A percentile compares a stretch with the other conserved stretches of the same genome.
phyloP scores from a whole-genome alignment of 1,140 invertebrate species.

The Drosophila lacteicornis region DNA sequence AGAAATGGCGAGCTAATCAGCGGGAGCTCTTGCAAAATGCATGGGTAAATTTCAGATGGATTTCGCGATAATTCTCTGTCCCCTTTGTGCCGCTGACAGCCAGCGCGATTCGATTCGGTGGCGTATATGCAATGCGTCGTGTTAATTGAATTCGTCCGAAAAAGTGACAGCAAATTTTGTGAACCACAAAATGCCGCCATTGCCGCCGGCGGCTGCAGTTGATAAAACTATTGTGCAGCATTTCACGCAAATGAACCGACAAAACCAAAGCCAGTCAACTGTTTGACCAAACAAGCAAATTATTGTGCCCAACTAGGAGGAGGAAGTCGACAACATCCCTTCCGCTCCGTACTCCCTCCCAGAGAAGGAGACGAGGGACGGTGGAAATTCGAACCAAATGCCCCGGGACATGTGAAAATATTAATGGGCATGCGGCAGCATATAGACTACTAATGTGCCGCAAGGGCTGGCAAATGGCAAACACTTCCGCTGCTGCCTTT shows the following conservation, averaged over 20 bases:
- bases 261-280: conserved; percentile 68
- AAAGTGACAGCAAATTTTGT: conserved; percentile 36
- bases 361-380: background rate
- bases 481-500: conserved; percentile 58
- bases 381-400: conserved; percentile 8
- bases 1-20: conserved; percentile 35
- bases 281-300: conserved; percentile 64
- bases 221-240: conserved; percentile 51
- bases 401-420: conserved; percentile 65
- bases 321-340: conserved; percentile 3
- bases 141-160: conserved; percentile 60
- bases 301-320: conserved; percentile 46
- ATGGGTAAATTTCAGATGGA: conserved; percentile 12
- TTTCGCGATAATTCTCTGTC: background rate
- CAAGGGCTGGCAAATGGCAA: conserved; percentile 78
- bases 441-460: conserved; percentile 83
- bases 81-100: conserved; percentile 11
- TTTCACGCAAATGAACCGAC: conserved; percentile 37
- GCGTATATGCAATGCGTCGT: conserved; percentile 31
- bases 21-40: conserved; percentile 28
- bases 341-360: conserved; percentile 1
- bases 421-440: conserved; percentile 75
- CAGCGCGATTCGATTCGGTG: conserved; percentile 25
- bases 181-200: conserved; percentile 19
- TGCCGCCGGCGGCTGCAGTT: conserved; percentile 14